These are phyloP conservation scores for Anser cygnoides DNA, from an alignment of 2,113 vertebrate species.

Conservation along the genomic window DNA sequence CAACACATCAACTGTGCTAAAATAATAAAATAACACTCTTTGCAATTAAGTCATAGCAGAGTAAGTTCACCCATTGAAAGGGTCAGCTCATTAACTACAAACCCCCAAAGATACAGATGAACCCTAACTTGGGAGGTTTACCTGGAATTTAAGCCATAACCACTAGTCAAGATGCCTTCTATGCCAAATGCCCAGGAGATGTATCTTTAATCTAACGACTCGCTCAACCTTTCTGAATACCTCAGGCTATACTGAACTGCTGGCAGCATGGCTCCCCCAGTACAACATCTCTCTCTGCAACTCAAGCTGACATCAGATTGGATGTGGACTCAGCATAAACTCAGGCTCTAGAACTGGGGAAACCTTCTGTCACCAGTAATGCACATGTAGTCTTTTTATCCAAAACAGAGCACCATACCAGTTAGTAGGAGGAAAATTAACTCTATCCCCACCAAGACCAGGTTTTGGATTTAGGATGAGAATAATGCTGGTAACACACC, in stretches of 20 bases:
- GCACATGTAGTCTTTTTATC: not conserved
- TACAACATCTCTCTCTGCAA: not conserved
- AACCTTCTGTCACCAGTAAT: not conserved
- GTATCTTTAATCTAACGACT: rapidly evolving
- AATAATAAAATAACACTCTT: not conserved
- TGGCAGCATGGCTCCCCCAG: not conserved
- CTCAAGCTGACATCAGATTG: not conserved
- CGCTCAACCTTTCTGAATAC: not conserved
- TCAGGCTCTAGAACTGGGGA: not conserved
- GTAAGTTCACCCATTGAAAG: not conserved
- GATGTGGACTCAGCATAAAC: not conserved
- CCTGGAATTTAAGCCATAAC: not conserved
- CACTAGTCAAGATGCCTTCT: not conserved
- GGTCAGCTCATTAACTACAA: not conserved
- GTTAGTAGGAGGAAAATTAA: too few relatives aligned
- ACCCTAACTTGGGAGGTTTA: not conserved
- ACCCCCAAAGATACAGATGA: not conserved
- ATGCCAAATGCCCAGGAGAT: too few relatives aligned
- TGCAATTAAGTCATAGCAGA: not conserved
- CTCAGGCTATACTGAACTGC: not conserved
- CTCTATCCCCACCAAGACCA: too few relatives aligned
- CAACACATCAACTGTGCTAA: not conserved
- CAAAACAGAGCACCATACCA: too few relatives aligned
- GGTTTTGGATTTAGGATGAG: too few relatives aligned
- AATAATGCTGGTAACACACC: too few relatives aligned